Evolutionary conservation across 2,797 vertebrate genomes (phyloP).

Genomic region (Hemitrygon akajei): DNA sequence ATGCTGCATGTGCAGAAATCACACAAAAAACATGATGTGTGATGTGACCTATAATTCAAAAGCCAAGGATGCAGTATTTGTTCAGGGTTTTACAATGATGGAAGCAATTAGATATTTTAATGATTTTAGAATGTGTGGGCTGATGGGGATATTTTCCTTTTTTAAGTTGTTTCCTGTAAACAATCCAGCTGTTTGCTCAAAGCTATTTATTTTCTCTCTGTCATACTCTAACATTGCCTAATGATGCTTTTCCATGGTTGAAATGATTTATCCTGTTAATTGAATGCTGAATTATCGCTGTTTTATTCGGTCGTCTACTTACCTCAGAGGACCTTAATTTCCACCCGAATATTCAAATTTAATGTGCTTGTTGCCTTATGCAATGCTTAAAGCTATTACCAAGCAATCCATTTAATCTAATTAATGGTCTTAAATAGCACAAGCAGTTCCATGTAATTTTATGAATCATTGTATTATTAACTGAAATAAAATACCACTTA

Average conservation of each 20-base stretch:
- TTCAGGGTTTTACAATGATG: not conserved
- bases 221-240: not conserved
- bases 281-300: not conserved
- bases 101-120: constrained; percentile 19
- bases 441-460: not conserved
- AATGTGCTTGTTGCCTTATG: not conserved
- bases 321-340: not conserved
- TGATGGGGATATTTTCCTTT: not conserved
- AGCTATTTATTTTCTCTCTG: not conserved
- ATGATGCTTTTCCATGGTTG: not conserved
- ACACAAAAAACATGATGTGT: not conserved
- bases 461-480: not conserved
- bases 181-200: constrained; percentile 19
- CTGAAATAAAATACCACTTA: not conserved
- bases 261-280: not conserved
- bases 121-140: not conserved
- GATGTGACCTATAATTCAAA: not conserved
- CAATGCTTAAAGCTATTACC: not conserved
- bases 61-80: not conserved
- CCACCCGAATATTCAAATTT: not conserved
- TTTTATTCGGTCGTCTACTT: not conserved
- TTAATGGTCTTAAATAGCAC: not conserved
- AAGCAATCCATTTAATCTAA: not conserved
- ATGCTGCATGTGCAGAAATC: not conserved
- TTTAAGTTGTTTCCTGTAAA: constrained; percentile 23